Percentiles rank a stretch among this genome's conserved stretches.
Conservation (phyloP, 2,888 invertebrate genomes). For the Nesidiocoris tenuis region DNA sequence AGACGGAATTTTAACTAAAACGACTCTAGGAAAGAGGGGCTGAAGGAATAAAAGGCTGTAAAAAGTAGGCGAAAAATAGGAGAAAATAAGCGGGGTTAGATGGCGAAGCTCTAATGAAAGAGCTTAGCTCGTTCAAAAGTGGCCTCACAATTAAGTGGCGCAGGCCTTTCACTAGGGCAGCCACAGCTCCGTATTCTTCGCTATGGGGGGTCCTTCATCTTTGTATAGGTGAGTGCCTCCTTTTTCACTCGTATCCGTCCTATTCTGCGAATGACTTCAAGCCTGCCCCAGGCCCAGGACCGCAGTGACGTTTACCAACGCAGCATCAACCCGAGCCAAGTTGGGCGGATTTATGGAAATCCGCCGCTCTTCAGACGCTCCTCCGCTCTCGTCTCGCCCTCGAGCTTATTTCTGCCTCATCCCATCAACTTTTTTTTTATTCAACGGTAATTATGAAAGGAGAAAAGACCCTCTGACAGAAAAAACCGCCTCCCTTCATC, state of each 20-base stretch:
- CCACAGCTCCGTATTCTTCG: neutral
- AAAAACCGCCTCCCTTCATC: neutral
- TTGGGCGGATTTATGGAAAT: neutral
- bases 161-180: neutral
- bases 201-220: neutral
- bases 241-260: too few species aligned
- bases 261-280: neutral
- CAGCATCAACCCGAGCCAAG: neutral
- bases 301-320: neutral
- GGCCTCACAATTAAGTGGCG: constrained; percentile 21
- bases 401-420: neutral
- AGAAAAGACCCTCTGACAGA: neutral
- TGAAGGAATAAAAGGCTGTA: neutral
- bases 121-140: constrained; percentile 16
- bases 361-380: too few species aligned
- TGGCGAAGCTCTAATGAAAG: constrained; percentile 11
- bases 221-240: neutral
- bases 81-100: neutral
- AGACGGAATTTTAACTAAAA: too few species aligned
- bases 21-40: neutral
- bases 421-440: neutral
- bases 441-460: neutral
- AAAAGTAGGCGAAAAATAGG: neutral
- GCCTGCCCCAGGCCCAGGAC: neutral
- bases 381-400: neutral